Conservation (phyloP, 2,888 invertebrate species). For the Caenorhabditis sinica region DNA sequence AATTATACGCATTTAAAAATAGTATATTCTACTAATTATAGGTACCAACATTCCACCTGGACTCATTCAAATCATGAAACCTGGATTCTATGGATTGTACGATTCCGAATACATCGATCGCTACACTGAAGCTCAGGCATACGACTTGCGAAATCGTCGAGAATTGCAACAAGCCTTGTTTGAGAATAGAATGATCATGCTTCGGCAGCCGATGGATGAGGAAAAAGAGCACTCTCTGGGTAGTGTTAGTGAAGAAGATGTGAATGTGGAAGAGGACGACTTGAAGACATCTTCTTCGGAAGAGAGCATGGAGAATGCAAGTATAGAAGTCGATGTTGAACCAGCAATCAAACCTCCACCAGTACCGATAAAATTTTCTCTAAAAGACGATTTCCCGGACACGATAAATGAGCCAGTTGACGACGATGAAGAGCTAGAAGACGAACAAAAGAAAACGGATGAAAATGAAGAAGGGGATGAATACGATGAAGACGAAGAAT, state of each 20-base stretch:
- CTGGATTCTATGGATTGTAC: conserved; percentile 9
- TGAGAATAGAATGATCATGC: conserved; percentile 26
- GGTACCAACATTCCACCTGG: conserved; percentile 28
- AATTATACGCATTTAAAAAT: neutral
- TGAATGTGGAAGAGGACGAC: conserved; percentile 43
- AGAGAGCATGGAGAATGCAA: neutral
- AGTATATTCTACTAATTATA: neutral
- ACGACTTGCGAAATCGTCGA: conserved; percentile 24
- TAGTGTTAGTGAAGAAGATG: conserved; percentile 13
- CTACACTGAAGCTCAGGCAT: conserved; percentile 10
- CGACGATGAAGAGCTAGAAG: neutral
- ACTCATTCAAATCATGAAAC: conserved; percentile 16
- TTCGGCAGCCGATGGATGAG: conserved; percentile 37
- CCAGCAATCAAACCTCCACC: too few relatives aligned
- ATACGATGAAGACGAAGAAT: neutral
- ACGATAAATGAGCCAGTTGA: too few relatives aligned
- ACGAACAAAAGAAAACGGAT: too few relatives aligned
- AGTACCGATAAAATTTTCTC: too few relatives aligned
- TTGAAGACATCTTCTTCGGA: conserved; percentile 23
- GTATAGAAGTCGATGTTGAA: too few relatives aligned
- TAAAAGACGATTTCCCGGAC: too few relatives aligned
- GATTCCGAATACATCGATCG: neutral
- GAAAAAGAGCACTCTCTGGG: conserved; percentile 24
- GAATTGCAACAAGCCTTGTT: conserved; percentile 42
- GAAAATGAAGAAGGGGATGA: neutral